Evolutionary conservation across 2,113 vertebrate species (phyloP).

Genomic region (Onychostruthus taczanowskii): DNA sequence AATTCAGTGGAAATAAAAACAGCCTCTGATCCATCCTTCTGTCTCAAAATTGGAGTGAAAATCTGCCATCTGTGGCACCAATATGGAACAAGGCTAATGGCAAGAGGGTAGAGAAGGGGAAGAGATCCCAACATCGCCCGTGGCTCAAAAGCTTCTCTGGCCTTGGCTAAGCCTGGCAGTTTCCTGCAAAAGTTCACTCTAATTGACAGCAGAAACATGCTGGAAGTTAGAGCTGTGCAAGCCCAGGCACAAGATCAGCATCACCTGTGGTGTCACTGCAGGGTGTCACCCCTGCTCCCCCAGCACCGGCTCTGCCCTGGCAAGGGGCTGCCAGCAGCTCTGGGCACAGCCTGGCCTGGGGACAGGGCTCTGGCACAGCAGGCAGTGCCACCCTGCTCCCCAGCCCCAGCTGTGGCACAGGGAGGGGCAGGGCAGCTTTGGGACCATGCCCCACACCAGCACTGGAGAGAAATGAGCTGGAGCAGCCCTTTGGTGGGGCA

Average conservation of each 20-base stretch:
- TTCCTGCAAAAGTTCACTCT: not conserved
- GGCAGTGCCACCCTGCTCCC: not conserved
- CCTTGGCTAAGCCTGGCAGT: not conserved
- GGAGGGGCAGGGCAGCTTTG: not conserved
- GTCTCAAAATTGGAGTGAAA: constrained; percentile 60
- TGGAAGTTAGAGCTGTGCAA: not conserved
- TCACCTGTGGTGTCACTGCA: not conserved
- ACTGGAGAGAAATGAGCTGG: not conserved
- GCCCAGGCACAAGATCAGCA: not conserved
- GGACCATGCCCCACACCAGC: not conserved
- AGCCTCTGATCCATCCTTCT: constrained; percentile 59
- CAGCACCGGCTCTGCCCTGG: not conserved
- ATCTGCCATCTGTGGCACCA: constrained; percentile 72
- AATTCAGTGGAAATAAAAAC: constrained; percentile 48
- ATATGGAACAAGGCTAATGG: not conserved
- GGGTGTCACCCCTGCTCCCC: not conserved
- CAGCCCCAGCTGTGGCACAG: not conserved
- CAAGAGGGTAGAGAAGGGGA: not conserved
- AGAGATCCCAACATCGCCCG: not conserved
- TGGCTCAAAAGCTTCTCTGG: not conserved
- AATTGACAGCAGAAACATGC: not conserved
- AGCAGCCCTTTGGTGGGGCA: not conserved
- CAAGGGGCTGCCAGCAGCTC: not conserved
- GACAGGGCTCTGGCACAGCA: not conserved
- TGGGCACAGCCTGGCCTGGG: not conserved